A percentile compares a stretch with the other conserved stretches of the same genome.
phyloP scores from a whole-genome alignment of 2,113 vertebrate species.

The Gnathonemus echidnorhynchus region DNA sequence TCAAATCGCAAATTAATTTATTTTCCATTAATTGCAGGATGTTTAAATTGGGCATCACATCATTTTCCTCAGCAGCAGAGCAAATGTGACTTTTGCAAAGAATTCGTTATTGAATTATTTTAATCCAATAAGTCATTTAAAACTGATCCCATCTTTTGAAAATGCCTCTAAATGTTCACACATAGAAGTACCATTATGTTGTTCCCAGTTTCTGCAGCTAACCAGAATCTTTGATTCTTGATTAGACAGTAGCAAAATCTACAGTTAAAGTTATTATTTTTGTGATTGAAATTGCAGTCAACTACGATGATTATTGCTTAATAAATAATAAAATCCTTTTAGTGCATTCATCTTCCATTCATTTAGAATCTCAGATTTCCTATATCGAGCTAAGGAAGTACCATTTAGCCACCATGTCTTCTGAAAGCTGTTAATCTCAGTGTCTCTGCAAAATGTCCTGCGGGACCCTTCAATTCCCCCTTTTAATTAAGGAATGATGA shows the following conservation, averaged over 20 bases:
- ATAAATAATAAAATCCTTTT: neutral
- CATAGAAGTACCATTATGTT: neutral
- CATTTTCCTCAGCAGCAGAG: neutral
- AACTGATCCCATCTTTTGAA: neutral
- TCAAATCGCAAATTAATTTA: neutral
- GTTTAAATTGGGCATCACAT: neutral
- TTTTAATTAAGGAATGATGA: neutral
- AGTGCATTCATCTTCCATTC: neutral
- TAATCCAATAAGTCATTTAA: neutral
- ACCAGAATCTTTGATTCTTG: neutral
- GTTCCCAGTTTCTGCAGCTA: neutral
- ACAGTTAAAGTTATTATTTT: neutral
- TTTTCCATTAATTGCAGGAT: neutral
- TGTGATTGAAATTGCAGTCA: neutral
- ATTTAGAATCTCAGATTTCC: neutral
- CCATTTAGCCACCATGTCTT: neutral
- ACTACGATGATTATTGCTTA: neutral
- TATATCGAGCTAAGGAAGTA: neutral
- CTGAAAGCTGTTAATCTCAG: neutral
- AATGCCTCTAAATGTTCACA: neutral
- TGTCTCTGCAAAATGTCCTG: neutral
- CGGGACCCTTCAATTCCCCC: neutral
- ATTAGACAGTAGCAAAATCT: neutral
- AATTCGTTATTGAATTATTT: neutral
- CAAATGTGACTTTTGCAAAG: neutral